A percentile compares a stretch with the other conserved stretches of the same genome.
Evolutionary conservation across 2,888 invertebrate genomes (phyloP).

Genomic region (Blomia tropicalis): DNA sequence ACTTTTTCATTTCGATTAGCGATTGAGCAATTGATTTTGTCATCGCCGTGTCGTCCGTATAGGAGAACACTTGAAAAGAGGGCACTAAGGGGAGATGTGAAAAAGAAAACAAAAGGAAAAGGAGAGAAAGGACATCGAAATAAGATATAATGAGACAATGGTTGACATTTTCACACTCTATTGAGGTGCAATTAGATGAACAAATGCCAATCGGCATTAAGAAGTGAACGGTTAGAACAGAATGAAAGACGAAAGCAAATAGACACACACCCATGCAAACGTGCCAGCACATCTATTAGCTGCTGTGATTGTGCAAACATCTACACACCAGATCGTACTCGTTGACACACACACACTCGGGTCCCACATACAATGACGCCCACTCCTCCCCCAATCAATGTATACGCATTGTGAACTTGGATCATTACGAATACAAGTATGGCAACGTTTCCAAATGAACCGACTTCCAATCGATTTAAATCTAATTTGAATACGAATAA

Average conservation of each 20-base stretch:
- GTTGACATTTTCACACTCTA: too few species aligned
- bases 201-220: too few species aligned
- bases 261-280: too few species aligned
- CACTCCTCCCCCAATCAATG: too few species aligned
- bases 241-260: neutral
- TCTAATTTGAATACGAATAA: conserved; percentile 14
- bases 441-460: too few species aligned
- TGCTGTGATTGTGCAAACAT: neutral
- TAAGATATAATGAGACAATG: neutral
- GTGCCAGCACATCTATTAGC: conserved; percentile 10
- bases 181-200: neutral
- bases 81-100: conserved; percentile 9
- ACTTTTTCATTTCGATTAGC: conserved; percentile 27
- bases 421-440: too few species aligned
- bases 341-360: too few species aligned
- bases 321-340: neutral
- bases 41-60: conserved; percentile 32
- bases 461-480: conserved; percentile 6
- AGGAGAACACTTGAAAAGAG: conserved; percentile 26
- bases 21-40: conserved; percentile 28
- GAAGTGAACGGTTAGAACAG: neutral
- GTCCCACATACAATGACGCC: too few species aligned
- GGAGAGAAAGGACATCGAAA: neutral
- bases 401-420: too few species aligned
- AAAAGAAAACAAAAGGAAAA: neutral